Evolutionary conservation across 2,797 vertebrate species (phyloP).

Genomic region (Sebastes hubbsi): DNA sequence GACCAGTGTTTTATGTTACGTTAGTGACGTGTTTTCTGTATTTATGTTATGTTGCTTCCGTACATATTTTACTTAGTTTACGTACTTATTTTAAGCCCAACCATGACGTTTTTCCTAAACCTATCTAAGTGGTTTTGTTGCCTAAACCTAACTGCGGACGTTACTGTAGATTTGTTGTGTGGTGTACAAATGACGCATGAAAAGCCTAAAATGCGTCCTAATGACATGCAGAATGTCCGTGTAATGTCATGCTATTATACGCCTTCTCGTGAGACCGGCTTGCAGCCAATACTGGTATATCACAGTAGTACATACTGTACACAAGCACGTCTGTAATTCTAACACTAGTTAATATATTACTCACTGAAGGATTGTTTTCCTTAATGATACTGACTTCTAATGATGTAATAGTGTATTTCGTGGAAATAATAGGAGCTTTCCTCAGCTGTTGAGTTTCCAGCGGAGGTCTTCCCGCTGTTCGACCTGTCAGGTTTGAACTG

Average conservation of each 20-base stretch:
- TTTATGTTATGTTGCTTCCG: too few relatives aligned
- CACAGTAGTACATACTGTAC: not conserved
- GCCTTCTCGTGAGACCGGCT: not conserved
- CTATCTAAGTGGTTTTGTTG: too few relatives aligned
- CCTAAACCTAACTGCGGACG: too few relatives aligned
- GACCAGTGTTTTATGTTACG: too few relatives aligned
- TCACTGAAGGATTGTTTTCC: not conserved
- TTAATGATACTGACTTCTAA: not conserved
- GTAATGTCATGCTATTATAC: not conserved
- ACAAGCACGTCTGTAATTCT: not conserved
- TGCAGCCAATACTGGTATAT: not conserved
- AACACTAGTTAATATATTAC: not conserved
- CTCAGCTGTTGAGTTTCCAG: constrained; percentile 13
- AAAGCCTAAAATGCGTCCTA: not conserved
- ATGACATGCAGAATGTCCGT: not conserved
- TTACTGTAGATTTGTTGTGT: not conserved
- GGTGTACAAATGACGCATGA: not conserved
- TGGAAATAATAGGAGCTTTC: not conserved
- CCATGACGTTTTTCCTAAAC: too few relatives aligned
- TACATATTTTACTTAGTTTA: too few relatives aligned
- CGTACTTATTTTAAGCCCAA: too few relatives aligned
- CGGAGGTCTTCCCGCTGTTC: constrained; percentile 18
- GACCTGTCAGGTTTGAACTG: constrained; percentile 28
- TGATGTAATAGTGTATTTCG: constrained; percentile 9
- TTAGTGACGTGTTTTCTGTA: too few relatives aligned